Conservation (phyloP, 1,140 invertebrate genomes). For the Lucilia sericata region DNA sequence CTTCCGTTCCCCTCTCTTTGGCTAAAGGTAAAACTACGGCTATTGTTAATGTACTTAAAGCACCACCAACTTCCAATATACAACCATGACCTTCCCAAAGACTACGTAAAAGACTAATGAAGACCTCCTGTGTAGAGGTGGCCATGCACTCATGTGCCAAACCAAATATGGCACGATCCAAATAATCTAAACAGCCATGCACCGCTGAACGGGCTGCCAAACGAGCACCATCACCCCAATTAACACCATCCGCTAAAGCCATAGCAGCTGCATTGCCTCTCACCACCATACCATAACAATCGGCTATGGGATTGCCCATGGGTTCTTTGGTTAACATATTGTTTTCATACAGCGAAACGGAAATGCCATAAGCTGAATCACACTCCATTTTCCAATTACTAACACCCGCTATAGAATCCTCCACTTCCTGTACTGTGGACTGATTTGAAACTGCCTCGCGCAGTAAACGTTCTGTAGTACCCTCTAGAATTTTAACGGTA, state of each 20-base stretch:
- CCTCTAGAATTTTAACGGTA: slow-evolving; percentile 45
- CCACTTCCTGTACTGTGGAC: slow-evolving; percentile 30
- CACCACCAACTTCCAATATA: slow-evolving; percentile 87
- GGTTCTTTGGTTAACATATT: slow-evolving; percentile 81
- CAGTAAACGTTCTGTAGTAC: slow-evolving; percentile 56
- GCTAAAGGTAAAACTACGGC: slow-evolving; percentile 79
- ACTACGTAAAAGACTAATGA: slow-evolving; percentile 82
- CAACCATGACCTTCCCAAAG: slow-evolving; percentile 90
- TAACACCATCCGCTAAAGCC: slow-evolving; percentile 91
- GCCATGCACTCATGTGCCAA: slow-evolving; percentile 58
- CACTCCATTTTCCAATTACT: slow-evolving; percentile 77
- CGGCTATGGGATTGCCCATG: slow-evolving; percentile 90
- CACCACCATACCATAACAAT: slow-evolving; percentile 88
- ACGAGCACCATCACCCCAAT: slow-evolving; percentile 92
- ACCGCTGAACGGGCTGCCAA: slow-evolving; percentile 90
- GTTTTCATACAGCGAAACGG: slow-evolving; percentile 82
- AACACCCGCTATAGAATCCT: slow-evolving; percentile 73
- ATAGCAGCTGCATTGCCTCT: slow-evolving; percentile 84
- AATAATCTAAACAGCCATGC: slow-evolving; percentile 87
- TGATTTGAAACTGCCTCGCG: slow-evolving; percentile 64
- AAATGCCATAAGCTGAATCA: slow-evolving; percentile 77
- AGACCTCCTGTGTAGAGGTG: slow-evolving; percentile 74
- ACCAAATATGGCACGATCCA: slow-evolving; percentile 82
- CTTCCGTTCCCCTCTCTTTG: slow-evolving; percentile 43
- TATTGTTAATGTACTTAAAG: slow-evolving; percentile 88